These are phyloP conservation scores for Drosophila mettleri DNA, from an alignment of 2,888 invertebrate genomes.

Conservation along the genomic window DNA sequence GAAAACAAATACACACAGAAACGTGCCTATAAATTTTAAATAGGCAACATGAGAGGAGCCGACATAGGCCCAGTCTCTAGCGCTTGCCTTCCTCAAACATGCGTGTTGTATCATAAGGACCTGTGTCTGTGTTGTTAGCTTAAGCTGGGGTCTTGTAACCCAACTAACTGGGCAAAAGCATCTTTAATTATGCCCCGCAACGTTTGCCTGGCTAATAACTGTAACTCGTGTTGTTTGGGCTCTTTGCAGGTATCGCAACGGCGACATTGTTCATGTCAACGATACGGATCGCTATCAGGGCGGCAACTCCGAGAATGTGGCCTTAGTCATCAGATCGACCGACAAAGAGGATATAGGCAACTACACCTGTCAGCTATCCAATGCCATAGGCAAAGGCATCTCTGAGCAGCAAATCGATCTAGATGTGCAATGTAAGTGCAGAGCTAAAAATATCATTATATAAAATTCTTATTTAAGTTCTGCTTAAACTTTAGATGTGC, in stretches of 20 bases:
- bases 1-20: constrained; percentile 64
- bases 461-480: neutral
- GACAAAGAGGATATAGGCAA: constrained; percentile 92
- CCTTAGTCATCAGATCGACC: constrained; percentile 91
- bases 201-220: constrained; percentile 21
- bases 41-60: constrained; percentile 43
- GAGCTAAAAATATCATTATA: neutral
- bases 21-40: constrained; percentile 75
- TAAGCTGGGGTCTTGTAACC: constrained; percentile 10
- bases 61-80: neutral
- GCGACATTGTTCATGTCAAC: constrained; percentile 87
- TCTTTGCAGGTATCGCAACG: constrained; percentile 89
- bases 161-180: constrained; percentile 41
- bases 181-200: constrained; percentile 54
- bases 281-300: constrained; percentile 89
- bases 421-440: constrained; percentile 91
- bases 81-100: neutral
- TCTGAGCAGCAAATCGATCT: constrained; percentile 91
- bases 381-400: constrained; percentile 91
- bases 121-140: constrained; percentile 11
- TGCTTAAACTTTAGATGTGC: constrained; percentile 89
- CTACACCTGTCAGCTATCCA: constrained; percentile 93
- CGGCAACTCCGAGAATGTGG: constrained; percentile 90
- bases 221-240: neutral
- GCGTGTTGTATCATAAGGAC: constrained; percentile 49